Evolutionary conservation across 2,797 vertebrate species (phyloP).

Genomic region (Darevskia nairensis): DNA sequence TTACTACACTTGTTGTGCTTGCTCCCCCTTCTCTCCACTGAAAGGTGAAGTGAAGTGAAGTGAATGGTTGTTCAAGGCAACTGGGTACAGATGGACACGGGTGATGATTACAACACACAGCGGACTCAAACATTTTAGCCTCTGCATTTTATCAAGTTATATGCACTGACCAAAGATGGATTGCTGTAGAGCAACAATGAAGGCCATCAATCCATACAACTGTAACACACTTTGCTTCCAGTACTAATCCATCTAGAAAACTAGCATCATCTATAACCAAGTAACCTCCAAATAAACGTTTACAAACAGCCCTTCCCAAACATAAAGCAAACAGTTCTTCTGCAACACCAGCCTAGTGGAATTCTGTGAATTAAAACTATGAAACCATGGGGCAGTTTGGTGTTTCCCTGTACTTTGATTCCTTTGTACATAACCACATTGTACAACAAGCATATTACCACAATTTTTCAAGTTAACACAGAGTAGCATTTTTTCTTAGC

Average conservation of each 20-base stretch:
- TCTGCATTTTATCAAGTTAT: not conserved
- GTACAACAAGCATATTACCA: not conserved
- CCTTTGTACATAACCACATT: not conserved
- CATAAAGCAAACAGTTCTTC: not conserved
- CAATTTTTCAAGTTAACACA: not conserved
- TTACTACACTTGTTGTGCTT: constrained; percentile 37
- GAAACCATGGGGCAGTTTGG: not conserved
- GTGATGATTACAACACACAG: constrained; percentile 9
- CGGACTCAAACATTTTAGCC: not conserved
- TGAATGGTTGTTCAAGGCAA: constrained; percentile 29
- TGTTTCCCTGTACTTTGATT: not conserved
- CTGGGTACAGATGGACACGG: not conserved
- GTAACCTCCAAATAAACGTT: not conserved
- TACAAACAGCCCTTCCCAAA: not conserved
- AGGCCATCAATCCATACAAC: no score
- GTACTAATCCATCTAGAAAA: not conserved
- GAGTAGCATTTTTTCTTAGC: not conserved
- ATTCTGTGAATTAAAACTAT: not conserved
- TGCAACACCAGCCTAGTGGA: not conserved
- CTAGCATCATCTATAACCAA: not conserved
- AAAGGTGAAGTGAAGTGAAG: constrained; percentile 59
- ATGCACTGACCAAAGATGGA: not conserved
- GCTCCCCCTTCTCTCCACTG: constrained; percentile 26
- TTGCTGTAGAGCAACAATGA: not conserved
- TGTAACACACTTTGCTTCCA: not conserved